Evolutionary conservation across 2,888 invertebrate genomes (phyloP).

Genomic region (Meliscaeva auricollis): DNA sequence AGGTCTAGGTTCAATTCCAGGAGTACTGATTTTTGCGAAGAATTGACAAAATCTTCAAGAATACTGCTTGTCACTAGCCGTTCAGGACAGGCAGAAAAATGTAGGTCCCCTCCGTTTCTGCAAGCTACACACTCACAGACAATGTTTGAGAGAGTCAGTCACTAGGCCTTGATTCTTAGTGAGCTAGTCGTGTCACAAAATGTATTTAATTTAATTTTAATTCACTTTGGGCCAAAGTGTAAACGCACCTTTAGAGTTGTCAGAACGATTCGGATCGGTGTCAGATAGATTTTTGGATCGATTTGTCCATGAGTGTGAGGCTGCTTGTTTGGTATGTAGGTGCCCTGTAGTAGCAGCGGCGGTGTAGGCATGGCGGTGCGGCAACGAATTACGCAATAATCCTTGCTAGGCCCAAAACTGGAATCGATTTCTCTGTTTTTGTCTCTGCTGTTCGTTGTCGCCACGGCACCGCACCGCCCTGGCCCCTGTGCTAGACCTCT

Average conservation of each 20-base stretch:
- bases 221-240: no score
- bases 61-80: no score
- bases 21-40: no score
- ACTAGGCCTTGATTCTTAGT: no score
- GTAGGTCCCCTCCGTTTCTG: no score
- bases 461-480: neutral
- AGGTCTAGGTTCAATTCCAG: no score
- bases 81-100: no score
- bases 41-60: no score
- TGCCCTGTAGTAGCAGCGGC: conserved; percentile 46
- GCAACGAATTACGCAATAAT: conserved; percentile 70
- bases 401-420: conserved; percentile 70
- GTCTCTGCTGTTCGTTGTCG: conserved; percentile 21
- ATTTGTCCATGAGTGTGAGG: conserved; percentile 59
- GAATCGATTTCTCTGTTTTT: conserved; percentile 48
- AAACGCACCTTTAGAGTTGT: conserved; percentile 14
- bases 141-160: no score
- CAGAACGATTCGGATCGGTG: conserved; percentile 38
- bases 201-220: no score
- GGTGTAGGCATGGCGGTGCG: conserved; percentile 15
- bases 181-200: no score
- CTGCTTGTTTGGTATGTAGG: conserved; percentile 49
- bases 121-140: no score
- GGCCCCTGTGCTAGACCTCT: neutral
- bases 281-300: conserved; percentile 57